Conservation (phyloP, 2,888 invertebrate genomes). For the Alcis repandata region DNA sequence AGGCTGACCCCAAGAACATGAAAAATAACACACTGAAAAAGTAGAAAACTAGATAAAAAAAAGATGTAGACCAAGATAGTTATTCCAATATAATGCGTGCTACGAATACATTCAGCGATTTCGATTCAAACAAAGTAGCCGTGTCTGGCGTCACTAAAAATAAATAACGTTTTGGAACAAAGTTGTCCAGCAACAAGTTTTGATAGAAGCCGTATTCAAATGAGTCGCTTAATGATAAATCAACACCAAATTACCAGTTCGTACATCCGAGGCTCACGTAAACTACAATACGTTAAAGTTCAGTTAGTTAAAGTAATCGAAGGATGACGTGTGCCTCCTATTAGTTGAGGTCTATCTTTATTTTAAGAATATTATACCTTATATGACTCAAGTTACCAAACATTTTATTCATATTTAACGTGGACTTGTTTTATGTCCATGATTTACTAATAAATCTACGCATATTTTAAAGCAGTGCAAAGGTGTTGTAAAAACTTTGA, state of each 20-base stretch:
- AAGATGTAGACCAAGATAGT: background rate
- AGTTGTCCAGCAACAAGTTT: slow-evolving; percentile 25
- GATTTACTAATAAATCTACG: no score
- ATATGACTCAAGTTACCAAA: slow-evolving; percentile 2
- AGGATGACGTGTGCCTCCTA: slow-evolving; percentile 11
- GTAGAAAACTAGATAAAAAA: background rate
- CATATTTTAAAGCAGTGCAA: no score
- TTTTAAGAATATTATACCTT: slow-evolving; percentile 5
- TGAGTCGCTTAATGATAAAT: slow-evolving; percentile 26
- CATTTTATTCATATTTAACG: background rate
- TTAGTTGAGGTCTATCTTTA: slow-evolving; percentile 1
- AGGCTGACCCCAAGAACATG: no score
- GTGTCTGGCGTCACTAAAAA: slow-evolving; percentile 12
- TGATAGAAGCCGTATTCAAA: slow-evolving; percentile 29
- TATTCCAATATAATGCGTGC: no score
- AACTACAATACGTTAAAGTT: slow-evolving; percentile 5
- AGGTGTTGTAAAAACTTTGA: no score
- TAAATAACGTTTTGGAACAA: slow-evolving; percentile 29
- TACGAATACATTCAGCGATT: background rate
- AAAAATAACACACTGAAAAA: no score
- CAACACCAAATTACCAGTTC: slow-evolving; percentile 18
- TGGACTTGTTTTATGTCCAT: no score
- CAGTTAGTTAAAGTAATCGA: slow-evolving; percentile 22
- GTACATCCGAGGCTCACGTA: slow-evolving; percentile 15
- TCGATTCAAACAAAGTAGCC: slow-evolving; percentile 2